Evolutionary conservation across 2,888 invertebrate species (phyloP).

Genomic region (Agriotes lineatus): DNA sequence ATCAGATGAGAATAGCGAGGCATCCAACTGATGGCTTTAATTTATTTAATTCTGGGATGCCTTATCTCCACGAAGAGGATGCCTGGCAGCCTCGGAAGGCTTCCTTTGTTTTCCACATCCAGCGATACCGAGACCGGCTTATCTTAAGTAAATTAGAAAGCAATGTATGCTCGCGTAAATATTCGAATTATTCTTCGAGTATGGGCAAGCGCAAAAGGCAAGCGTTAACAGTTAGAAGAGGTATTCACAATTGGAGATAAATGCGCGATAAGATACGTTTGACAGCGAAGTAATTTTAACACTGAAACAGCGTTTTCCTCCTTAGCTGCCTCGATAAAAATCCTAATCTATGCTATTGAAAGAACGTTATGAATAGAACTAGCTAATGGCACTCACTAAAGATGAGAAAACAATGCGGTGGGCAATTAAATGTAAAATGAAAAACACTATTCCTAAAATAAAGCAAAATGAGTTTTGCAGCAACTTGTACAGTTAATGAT

Average conservation of each 20-base stretch:
- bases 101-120: not conserved
- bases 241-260: constrained; percentile 10
- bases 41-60: not conserved
- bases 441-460: too few relatives aligned
- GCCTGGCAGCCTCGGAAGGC: not conserved
- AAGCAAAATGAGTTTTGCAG: too few relatives aligned
- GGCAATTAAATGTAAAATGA: too few relatives aligned
- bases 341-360: constrained; percentile 1
- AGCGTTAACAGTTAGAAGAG: constrained; percentile 7
- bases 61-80: constrained; percentile 3
- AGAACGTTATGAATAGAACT: too few relatives aligned
- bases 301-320: constrained; percentile 6
- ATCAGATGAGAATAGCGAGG: too few relatives aligned
- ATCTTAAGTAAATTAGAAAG: constrained; percentile 7
- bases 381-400: too few relatives aligned
- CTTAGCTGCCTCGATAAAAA: not conserved
- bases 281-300: constrained; percentile 8
- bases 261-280: constrained; percentile 10
- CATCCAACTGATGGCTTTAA: not conserved
- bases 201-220: constrained; percentile 9
- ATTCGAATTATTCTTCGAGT: constrained; percentile 9
- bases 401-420: too few relatives aligned
- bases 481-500: too few relatives aligned
- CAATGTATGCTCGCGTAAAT: constrained; percentile 6
- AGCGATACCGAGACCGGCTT: not conserved